These are phyloP conservation scores for Monoplex corrugatus DNA, from an alignment of 2,888 invertebrate genomes.

Conservation along the genomic window DNA sequence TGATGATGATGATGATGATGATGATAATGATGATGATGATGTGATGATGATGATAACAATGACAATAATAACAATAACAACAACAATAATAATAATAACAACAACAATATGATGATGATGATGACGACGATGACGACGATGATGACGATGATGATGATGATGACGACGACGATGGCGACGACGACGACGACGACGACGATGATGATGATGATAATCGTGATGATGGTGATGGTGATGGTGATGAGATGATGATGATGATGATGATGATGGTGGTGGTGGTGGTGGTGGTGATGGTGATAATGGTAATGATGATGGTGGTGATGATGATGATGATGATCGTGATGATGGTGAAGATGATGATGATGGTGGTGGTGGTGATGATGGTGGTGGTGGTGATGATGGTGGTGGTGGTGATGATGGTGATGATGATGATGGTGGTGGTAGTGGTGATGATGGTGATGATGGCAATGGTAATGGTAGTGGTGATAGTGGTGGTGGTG, in stretches of 20 bases:
- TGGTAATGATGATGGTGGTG: constrained; percentile 11
- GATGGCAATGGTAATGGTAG: background rate
- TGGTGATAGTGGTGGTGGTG: background rate
- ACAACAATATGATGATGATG: too few relatives aligned
- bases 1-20: too few relatives aligned
- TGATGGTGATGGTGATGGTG: too few relatives aligned
- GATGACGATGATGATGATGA: background rate
- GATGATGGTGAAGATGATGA: background rate
- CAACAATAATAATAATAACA: too few relatives aligned
- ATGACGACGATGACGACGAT: background rate
- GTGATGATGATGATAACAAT: too few relatives aligned
- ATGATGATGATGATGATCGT: background rate
- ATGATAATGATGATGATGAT: too few relatives aligned
- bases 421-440: background rate
- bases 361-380: constrained; percentile 2
- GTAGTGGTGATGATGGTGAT: background rate
- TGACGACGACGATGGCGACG: background rate
- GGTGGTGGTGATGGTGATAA: background rate
- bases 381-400: constrained; percentile 10
- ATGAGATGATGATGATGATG: too few relatives aligned
- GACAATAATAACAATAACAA: too few relatives aligned
- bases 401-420: background rate
- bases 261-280: background rate
- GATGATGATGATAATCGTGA: too few relatives aligned
- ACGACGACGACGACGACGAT: too few relatives aligned